These are phyloP conservation scores for Archocentrus centrarchus DNA, from an alignment of 2,113 vertebrate species.

Conservation along the genomic window DNA sequence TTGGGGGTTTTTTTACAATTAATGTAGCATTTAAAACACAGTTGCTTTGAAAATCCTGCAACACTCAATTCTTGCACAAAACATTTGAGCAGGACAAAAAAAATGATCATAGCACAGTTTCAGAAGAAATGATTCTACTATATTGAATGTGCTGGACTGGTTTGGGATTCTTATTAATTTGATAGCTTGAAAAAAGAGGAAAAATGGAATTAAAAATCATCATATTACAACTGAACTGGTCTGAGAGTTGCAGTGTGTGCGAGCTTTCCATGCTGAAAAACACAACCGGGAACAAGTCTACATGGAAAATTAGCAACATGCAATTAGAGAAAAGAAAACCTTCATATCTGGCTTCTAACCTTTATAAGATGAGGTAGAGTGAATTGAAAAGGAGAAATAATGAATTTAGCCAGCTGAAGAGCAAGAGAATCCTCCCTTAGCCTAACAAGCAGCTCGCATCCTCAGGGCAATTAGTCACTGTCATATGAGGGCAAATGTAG, in stretches of 20 bases:
- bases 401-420: conserved; percentile 82
- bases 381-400: conserved; percentile 82
- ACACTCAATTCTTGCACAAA: not conserved
- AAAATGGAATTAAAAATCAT: conserved; percentile 2
- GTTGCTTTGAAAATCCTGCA: not conserved
- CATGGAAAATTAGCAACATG: conserved; percentile 68
- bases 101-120: not conserved
- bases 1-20: not conserved
- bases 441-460: conserved; percentile 85
- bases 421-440: conserved; percentile 78
- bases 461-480: conserved; percentile 87
- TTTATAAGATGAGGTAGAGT: conserved; percentile 73
- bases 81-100: not conserved
- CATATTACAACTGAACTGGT: conserved; percentile 31
- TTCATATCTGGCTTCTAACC: conserved; percentile 73
- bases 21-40: not conserved
- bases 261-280: conserved; percentile 29
- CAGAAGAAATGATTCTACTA: not conserved
- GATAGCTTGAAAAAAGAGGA: not conserved
- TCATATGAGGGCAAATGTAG: conserved; percentile 87
- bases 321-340: conserved; percentile 68
- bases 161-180: conserved; percentile 2
- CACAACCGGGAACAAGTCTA: conserved; percentile 42
- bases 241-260: conserved; percentile 17
- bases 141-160: not conserved